Base-by-base conservation (phyloP, 1,140 invertebrate species). In the Anoplophora glabripennis region DNA sequence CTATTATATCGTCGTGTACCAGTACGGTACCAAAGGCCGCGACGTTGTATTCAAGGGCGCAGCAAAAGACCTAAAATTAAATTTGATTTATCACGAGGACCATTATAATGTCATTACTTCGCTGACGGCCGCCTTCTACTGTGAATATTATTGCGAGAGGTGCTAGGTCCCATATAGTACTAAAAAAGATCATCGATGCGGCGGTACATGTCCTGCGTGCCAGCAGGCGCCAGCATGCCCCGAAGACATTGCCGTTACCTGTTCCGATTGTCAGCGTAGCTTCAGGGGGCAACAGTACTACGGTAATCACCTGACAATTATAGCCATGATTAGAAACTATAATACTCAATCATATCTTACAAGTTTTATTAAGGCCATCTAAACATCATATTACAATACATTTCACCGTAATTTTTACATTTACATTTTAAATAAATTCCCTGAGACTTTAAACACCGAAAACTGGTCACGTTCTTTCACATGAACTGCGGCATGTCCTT, bases 61-160 rank as follows among this genome's bases (percentile, higher is more conserved):
- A 3, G 15, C 4, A 10, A 8, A 44, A 8, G 42, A 12, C 1
- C 28, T 5, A 28, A 5, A 2, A 1, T 7, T 53, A 0, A 41
- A 42, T 42, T 28, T 53, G 28, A 1, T 53, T 4, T 42, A 42
- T 28, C 37, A 53, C 14, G 17, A 41, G 3, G n/a, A 11, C 7
- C 51, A 53, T 28, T 53, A 9, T 33, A 42, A 18, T 28, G 18
- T 28, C 3, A 51, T 51, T n/a, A 37, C n/a, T 11, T 51, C 48
- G 0, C 12, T 51, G 17, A 51, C 48, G n/a, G n/a, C 48, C 0
- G 33, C 34, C 10, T 36, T 51, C n/a, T 34, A 7, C 9, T 36
- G 34, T 14, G 14, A 18, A 7, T 51, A 51, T 36, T 51, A 15
- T 14, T 51, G 48, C 37, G 37, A 51, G n/a, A 11, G 33, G n/a